phyloP scores from a whole-genome alignment of 2,888 invertebrate genomes.

The Biston betularia region DNA sequence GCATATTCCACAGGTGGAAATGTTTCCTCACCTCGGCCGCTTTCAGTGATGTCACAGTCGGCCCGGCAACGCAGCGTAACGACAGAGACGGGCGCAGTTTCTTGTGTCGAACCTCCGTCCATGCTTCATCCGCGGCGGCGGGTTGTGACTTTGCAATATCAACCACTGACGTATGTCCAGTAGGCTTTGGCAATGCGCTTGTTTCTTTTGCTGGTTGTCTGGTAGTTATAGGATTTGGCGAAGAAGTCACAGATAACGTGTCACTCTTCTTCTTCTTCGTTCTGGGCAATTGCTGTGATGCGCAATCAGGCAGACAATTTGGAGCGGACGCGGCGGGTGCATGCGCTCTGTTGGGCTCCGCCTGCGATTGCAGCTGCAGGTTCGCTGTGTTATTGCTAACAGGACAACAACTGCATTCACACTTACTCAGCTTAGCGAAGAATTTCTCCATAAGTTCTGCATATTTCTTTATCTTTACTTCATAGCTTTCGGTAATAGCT shows the following conservation, averaged over 20 bases:
- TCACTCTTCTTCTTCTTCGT: no score
- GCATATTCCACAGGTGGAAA: conserved; percentile 19
- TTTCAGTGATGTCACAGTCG: conserved; percentile 18
- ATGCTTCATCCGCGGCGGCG: background rate
- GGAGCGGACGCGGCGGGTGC: no score
- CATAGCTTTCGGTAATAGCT: background rate
- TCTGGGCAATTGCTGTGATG: no score
- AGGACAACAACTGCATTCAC: background rate
- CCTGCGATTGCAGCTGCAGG: background rate
- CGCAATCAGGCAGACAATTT: no score
- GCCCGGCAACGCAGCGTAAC: no score
- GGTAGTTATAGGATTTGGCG: no score
- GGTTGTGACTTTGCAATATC: no score
- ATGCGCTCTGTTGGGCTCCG: background rate
- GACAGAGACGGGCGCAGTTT: background rate
- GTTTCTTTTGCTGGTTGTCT: no score
- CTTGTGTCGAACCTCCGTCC: no score
- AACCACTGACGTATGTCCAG: no score
- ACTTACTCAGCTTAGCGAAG: background rate
- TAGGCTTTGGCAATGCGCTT: no score
- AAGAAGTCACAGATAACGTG: no score
- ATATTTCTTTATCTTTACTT: background rate
- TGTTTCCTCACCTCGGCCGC: background rate
- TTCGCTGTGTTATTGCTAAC: background rate
- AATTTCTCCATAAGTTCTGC: background rate